phyloP scores from a whole-genome alignment of 2,113 vertebrate species.

The Eubucco bourcierii region DNA sequence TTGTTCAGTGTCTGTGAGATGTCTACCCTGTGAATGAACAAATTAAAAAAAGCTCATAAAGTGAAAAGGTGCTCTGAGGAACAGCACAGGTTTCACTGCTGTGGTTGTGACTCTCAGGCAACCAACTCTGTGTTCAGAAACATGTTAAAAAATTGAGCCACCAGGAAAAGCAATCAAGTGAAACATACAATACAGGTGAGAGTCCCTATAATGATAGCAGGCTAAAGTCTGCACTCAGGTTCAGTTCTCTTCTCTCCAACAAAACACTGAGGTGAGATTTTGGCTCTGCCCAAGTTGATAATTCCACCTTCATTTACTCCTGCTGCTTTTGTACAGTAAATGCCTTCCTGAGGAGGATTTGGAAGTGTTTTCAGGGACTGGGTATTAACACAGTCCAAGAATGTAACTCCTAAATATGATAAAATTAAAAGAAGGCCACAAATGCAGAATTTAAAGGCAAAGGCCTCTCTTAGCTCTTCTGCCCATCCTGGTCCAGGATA shows the following conservation, averaged over 20 bases:
- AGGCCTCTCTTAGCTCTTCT: background rate
- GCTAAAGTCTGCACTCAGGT: background rate
- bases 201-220: background rate
- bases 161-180: background rate
- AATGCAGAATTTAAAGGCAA: background rate
- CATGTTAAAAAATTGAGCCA: background rate
- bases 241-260: background rate
- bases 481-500: too few relatives aligned
- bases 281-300: background rate
- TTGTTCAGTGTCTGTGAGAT: background rate
- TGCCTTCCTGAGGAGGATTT: background rate
- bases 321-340: background rate
- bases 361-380: background rate
- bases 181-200: background rate
- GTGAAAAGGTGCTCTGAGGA: background rate
- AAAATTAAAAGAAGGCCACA: background rate
- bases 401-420: background rate
- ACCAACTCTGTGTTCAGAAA: background rate
- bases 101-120: background rate
- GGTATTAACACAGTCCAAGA: background rate
- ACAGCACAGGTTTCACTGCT: background rate
- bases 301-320: background rate
- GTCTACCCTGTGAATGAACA: fast-evolving
- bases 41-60: background rate
- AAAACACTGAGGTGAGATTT: background rate